Evolutionary conservation across 2,797 vertebrate genomes (phyloP).

Genomic region (Tauraco hartlaubi): DNA sequence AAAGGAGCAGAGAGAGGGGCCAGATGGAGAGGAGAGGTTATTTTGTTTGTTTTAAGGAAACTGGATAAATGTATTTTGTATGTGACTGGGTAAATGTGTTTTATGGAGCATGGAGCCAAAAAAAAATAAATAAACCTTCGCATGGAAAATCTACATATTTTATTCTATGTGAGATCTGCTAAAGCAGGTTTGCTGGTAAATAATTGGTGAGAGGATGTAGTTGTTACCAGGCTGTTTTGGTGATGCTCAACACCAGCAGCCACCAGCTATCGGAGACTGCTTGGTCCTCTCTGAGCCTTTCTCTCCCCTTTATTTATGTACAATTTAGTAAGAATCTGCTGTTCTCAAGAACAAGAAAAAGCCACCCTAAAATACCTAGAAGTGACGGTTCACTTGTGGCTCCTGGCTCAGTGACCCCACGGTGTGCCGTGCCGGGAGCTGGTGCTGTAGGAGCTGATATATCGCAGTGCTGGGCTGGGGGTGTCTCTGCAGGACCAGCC

Average conservation of each 20-base stretch:
- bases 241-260: background rate
- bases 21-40: constrained; percentile 66
- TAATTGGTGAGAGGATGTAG: background rate
- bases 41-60: constrained; percentile 70
- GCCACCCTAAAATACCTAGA: background rate
- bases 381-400: background rate
- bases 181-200: constrained; percentile 27
- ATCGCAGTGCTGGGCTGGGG: accelerated
- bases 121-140: background rate
- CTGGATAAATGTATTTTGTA: constrained; percentile 48
- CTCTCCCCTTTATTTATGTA: background rate
- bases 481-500: background rate
- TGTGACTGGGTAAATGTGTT: constrained; percentile 33
- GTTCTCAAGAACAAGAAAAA: background rate
- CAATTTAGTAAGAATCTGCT: background rate
- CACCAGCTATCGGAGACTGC: background rate
- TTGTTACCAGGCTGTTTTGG: background rate
- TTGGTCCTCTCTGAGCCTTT: background rate
- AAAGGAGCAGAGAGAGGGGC: constrained; percentile 63
- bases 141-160: constrained; percentile 11
- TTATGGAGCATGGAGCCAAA: constrained; percentile 9
- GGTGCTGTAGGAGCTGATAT: background rate
- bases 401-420: accelerated
- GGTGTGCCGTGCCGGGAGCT: accelerated
- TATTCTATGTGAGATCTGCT: background rate